Percentiles rank a stretch among this genome's conserved stretches.
phyloP scores from a whole-genome alignment of 2,888 invertebrate species.

The Plemyria rubiginata region DNA sequence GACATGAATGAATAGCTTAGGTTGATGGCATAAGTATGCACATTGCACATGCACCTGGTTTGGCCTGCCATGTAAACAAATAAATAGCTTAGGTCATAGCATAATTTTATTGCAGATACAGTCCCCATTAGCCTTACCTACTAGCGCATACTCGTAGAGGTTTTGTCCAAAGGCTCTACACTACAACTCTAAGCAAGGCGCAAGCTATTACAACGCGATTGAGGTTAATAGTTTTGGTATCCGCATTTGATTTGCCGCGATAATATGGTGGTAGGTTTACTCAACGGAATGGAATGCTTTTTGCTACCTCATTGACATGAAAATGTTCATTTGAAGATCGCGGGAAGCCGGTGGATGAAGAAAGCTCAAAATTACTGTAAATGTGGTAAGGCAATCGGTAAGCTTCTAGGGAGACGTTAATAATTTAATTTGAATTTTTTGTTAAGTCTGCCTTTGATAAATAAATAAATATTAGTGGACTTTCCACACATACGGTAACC shows the following conservation, averaged over 20 bases:
- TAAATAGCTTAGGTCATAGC: too few relatives aligned
- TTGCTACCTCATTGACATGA: slow-evolving; percentile 3
- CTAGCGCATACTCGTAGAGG: not conserved
- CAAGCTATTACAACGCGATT: slow-evolving; percentile 26
- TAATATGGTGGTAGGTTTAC: slow-evolving; percentile 12
- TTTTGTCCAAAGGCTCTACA: slow-evolving; percentile 6
- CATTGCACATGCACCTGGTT: too few relatives aligned
- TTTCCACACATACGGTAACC: too few relatives aligned
- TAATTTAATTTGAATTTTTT: not conserved
- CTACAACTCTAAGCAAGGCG: too few relatives aligned
- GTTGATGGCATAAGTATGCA: too few relatives aligned
- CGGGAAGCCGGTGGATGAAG: not conserved
- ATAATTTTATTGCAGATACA: too few relatives aligned
- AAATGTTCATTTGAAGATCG: not conserved
- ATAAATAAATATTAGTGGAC: too few relatives aligned
- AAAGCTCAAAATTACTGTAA: not conserved
- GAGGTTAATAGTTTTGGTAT: slow-evolving; percentile 31
- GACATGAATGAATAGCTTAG: too few relatives aligned
- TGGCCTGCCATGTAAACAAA: too few relatives aligned
- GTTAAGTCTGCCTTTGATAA: too few relatives aligned
- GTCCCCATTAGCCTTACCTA: too few relatives aligned
- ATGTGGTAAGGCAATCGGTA: not conserved
- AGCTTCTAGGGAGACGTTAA: not conserved
- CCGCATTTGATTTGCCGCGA: slow-evolving; percentile 27
- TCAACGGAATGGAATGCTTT: slow-evolving; percentile 9